Evolutionary conservation across 1,140 invertebrate species (phyloP).

Genomic region (Danaus melanippus): DNA sequence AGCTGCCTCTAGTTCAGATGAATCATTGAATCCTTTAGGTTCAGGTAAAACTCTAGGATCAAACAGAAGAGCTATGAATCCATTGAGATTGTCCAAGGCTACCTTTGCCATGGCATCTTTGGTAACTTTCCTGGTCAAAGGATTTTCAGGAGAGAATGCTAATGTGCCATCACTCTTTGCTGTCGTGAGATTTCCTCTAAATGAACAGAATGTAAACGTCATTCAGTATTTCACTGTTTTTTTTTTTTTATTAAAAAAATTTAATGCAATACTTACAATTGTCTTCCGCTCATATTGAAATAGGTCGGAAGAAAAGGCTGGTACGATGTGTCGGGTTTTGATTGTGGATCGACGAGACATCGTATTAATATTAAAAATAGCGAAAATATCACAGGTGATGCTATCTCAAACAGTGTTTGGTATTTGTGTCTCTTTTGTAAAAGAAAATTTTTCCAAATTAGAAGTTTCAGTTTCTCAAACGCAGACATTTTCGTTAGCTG

Average conservation of each 20-base stretch:
- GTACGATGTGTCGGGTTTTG: slow-evolving; percentile 49
- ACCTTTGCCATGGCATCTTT: slow-evolving; percentile 58
- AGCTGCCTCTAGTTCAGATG: slow-evolving; percentile 49
- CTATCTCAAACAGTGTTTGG: slow-evolving; percentile 82
- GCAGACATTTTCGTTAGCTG: slow-evolving; percentile 41
- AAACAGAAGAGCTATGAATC: slow-evolving; percentile 51
- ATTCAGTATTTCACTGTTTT: too few relatives aligned
- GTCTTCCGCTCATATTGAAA: slow-evolving; percentile 51
- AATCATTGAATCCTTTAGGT: slow-evolving; percentile 54
- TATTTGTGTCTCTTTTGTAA: slow-evolving; percentile 83
- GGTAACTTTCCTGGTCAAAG: slow-evolving; percentile 50
- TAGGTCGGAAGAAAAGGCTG: slow-evolving; percentile 55
- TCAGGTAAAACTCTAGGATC: slow-evolving; percentile 48
- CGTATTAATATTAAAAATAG: slow-evolving; percentile 79
- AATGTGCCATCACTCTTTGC: slow-evolving; percentile 50
- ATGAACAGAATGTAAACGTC: slow-evolving; percentile 1
- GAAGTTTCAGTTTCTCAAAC: slow-evolving; percentile 76
- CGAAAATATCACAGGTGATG: slow-evolving; percentile 81
- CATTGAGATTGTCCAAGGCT: slow-evolving; percentile 54
- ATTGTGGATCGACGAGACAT: slow-evolving; percentile 71
- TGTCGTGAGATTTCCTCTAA: slow-evolving; percentile 51
- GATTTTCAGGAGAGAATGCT: slow-evolving; percentile 61
- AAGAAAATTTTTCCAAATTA: slow-evolving; percentile 90
- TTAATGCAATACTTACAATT: slow-evolving; percentile 45
- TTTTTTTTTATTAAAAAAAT: not conserved